phyloP scores from a whole-genome alignment of 2,113 vertebrate species.

The Ranitomeya variabilis region DNA sequence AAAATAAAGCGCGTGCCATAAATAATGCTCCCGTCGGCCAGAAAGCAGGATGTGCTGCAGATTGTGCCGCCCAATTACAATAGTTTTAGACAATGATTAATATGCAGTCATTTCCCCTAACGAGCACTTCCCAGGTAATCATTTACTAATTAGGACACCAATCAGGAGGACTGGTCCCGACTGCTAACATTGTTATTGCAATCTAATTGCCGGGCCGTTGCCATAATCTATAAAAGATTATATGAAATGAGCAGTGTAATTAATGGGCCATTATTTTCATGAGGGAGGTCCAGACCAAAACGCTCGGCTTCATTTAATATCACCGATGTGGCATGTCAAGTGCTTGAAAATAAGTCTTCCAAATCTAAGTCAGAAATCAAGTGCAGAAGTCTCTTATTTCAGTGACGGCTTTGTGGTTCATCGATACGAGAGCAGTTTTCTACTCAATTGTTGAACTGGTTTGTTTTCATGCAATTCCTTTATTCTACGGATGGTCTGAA shows the following conservation, averaged over 20 bases:
- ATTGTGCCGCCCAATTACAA: slow-evolving; percentile 50
- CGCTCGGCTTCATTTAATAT: slow-evolving; percentile 29
- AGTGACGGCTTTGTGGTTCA: not conserved
- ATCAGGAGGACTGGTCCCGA: slow-evolving; percentile 21
- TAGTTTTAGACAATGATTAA: slow-evolving; percentile 53
- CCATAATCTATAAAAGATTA: slow-evolving; percentile 56
- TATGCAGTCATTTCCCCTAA: slow-evolving; percentile 50
- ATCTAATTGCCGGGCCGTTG: slow-evolving; percentile 42
- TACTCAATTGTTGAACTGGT: not conserved
- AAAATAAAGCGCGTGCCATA: slow-evolving; percentile 24
- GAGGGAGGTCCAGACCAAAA: slow-evolving; percentile 43
- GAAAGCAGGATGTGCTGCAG: slow-evolving; percentile 21
- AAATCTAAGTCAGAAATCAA: not conserved
- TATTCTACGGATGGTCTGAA: not conserved
- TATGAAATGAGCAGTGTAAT: slow-evolving; percentile 47
- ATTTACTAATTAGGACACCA: slow-evolving; percentile 55
- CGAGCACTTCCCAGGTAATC: slow-evolving; percentile 55
- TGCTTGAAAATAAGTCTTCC: slow-evolving; percentile 5
- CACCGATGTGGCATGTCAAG: slow-evolving; percentile 17
- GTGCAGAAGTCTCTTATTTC: slow-evolving; percentile 2
- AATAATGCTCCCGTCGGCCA: slow-evolving; percentile 20
- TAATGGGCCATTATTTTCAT: slow-evolving; percentile 48
- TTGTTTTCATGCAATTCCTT: not conserved
- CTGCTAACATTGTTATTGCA: slow-evolving; percentile 48
- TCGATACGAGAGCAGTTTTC: not conserved